A percentile compares a stretch with the other conserved stretches of the same genome.
phyloP scores from a whole-genome alignment of 2,797 vertebrate genomes.

The Vipera latastei region DNA sequence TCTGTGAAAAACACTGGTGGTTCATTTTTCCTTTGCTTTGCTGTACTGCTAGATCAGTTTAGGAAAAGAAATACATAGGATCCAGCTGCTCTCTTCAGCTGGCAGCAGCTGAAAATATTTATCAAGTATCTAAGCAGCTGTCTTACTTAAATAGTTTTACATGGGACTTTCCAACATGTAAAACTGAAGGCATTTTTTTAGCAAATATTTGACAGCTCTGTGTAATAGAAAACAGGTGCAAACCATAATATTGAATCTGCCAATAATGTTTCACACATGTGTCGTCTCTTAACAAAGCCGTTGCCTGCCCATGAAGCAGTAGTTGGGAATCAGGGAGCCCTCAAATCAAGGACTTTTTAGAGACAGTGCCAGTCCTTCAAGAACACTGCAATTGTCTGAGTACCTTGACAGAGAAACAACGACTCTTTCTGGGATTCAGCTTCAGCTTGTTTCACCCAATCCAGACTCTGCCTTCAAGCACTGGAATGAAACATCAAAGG shows the following conservation, averaged over 20 bases:
- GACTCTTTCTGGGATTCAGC: not conserved
- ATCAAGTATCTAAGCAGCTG: conserved; percentile 20
- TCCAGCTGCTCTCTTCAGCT: not conserved
- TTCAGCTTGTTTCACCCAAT: not conserved
- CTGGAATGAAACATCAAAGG: not conserved
- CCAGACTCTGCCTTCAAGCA: not conserved
- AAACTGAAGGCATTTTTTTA: conserved; percentile 16
- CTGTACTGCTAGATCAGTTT: not conserved
- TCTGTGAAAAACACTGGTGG: not conserved
- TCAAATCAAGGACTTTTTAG: not conserved
- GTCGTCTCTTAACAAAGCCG: not conserved
- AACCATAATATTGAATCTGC: not conserved
- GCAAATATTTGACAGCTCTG: not conserved
- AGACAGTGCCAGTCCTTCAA: not conserved
- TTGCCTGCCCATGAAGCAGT: not conserved
- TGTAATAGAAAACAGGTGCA: not conserved
- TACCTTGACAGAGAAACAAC: not conserved
- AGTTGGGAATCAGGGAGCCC: not conserved
- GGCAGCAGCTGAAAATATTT: not conserved
- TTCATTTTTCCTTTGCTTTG: not conserved
- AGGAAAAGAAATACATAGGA: not conserved
- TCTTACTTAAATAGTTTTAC: conserved; percentile 7
- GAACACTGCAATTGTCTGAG: not conserved
- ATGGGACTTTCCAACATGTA: not conserved
- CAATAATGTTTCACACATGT: not conserved